Conservation (phyloP, 2,888 invertebrate genomes). For the Netelia fuscicornis region DNA sequence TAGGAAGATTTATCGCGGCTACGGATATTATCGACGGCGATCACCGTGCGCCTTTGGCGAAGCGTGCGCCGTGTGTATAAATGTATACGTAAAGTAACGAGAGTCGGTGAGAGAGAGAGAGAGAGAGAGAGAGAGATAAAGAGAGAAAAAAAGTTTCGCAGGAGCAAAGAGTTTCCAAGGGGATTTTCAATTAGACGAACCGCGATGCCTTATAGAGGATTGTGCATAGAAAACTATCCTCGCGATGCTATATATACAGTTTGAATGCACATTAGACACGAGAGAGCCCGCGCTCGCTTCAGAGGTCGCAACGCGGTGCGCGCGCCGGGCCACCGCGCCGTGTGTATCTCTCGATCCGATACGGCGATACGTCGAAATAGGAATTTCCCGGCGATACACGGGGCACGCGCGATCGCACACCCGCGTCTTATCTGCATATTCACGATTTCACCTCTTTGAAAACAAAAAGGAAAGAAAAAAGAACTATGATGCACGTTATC, state of each 20-base stretch:
- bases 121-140: conserved; percentile 4
- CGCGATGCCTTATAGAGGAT: conserved; percentile 59
- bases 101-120: not conserved
- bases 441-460: conserved; percentile 49
- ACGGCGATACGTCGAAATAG: conserved; percentile 65
- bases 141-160: conserved; percentile 1
- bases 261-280: conserved; percentile 10
- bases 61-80: conserved; percentile 50
- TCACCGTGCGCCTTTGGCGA: conserved; percentile 59
- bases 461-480: conserved; percentile 14
- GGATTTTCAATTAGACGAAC: conserved; percentile 66
- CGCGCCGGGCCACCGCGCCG: conserved; percentile 55
- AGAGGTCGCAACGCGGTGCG: conserved; percentile 53
- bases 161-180: conserved; percentile 38
- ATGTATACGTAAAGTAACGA: not conserved
- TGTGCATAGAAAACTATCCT: conserved; percentile 52
- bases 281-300: conserved; percentile 14
- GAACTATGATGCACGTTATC: conserved; percentile 21
- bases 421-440: conserved; percentile 19
- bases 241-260: conserved; percentile 25
- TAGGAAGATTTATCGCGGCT: conserved; percentile 58
- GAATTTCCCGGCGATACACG: conserved; percentile 63
- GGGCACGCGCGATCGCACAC: conserved; percentile 54
- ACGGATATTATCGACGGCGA: conserved; percentile 56
- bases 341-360: conserved; percentile 61